phyloP scores from a whole-genome alignment of 2,797 vertebrate species.

The Characodon lateralis region DNA sequence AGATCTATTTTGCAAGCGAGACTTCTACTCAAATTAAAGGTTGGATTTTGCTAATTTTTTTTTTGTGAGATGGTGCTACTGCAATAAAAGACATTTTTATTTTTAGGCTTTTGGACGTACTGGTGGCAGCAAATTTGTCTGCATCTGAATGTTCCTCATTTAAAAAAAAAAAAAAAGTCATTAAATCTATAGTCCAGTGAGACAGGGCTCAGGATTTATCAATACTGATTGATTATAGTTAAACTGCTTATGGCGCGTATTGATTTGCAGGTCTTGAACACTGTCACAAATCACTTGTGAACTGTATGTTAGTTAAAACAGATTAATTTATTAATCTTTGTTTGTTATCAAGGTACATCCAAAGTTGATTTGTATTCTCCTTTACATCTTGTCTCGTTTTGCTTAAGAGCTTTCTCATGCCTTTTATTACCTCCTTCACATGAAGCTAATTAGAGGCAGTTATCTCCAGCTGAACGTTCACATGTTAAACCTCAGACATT shows the following conservation, averaged over 20 bases:
- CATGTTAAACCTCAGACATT: slow-evolving; percentile 5
- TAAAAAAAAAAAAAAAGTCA: background rate
- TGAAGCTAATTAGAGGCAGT: slow-evolving; percentile 17
- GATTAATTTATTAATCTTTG: background rate
- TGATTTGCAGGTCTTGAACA: slow-evolving; percentile 26
- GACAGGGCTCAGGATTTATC: background rate
- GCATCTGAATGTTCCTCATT: background rate
- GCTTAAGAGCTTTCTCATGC: slow-evolving; percentile 26
- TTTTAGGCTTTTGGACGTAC: background rate
- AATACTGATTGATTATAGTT: background rate
- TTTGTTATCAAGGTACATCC: slow-evolving; percentile 1
- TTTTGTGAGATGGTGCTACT: background rate
- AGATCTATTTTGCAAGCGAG: too few species aligned
- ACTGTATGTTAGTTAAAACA: background rate
- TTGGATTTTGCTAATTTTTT: background rate
- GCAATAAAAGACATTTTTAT: background rate
- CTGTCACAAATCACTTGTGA: slow-evolving; percentile 13
- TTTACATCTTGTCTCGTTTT: background rate
- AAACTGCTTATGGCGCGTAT: slow-evolving; percentile 35
- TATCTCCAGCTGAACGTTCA: background rate
- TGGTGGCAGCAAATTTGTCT: background rate
- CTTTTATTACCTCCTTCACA: slow-evolving; percentile 22
- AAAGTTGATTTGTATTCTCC: background rate
- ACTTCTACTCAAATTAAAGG: background rate
- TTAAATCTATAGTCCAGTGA: background rate